phyloP scores from a whole-genome alignment of 2,797 vertebrate species.

The Syngnathus acus region DNA sequence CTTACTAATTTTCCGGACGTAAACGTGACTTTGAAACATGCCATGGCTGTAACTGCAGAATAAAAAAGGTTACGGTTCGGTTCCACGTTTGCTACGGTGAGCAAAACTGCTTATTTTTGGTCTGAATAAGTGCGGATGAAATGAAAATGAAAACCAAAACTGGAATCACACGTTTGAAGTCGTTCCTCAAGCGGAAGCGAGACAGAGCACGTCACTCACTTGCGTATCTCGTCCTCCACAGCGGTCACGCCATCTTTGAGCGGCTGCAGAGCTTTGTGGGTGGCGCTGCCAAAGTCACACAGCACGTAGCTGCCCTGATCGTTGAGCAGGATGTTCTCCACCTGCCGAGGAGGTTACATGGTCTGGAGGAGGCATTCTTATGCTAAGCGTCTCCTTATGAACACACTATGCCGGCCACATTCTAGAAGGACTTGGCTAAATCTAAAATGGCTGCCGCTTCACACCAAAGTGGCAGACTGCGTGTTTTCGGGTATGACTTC shows the following conservation, averaged over 20 bases:
- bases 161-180: no score
- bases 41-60: background rate
- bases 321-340: slow-evolving; percentile 93
- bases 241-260: slow-evolving; percentile 89
- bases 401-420: no score
- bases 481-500: background rate
- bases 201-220: slow-evolving; percentile 61
- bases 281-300: slow-evolving; percentile 96
- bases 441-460: background rate
- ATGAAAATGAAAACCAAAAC: no score
- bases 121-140: no score
- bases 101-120: background rate
- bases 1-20: background rate
- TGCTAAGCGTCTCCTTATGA: no score
- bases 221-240: slow-evolving; percentile 98
- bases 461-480: background rate
- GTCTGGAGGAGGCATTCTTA: no score
- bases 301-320: slow-evolving; percentile 91
- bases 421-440: no score
- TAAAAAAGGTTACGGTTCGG: background rate
- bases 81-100: background rate
- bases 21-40: background rate
- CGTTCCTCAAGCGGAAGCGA: background rate
- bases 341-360: slow-evolving; percentile 58
- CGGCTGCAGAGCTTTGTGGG: slow-evolving; percentile 86